Evolutionary conservation across 1,140 invertebrate genomes (phyloP).

Genomic region (Sogatella furcifera): DNA sequence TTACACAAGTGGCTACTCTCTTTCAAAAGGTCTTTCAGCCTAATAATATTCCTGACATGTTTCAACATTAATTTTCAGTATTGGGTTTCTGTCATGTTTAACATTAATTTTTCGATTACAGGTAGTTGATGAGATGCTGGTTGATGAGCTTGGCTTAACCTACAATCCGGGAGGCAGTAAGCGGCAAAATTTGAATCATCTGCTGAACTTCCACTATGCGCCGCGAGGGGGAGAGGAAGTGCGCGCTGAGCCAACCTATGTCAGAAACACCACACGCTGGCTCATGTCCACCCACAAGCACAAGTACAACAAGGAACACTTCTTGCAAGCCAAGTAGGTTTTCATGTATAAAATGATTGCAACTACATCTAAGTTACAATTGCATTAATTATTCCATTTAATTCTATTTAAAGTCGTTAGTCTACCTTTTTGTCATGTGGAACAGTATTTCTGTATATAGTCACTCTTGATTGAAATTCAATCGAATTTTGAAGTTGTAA

Average conservation of each 20-base stretch:
- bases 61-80: too few species aligned
- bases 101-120: background rate
- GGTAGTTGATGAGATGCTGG: conserved; percentile 31
- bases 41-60: too few species aligned
- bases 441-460: too few species aligned
- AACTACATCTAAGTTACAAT: too few species aligned
- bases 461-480: too few species aligned
- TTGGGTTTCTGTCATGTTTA: too few species aligned
- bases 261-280: conserved; percentile 21
- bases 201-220: conserved; percentile 77
- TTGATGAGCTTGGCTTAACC: conserved; percentile 69
- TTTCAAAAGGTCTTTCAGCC: too few species aligned
- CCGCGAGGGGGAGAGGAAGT: conserved; percentile 34
- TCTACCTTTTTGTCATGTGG: too few species aligned
- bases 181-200: conserved; percentile 85
- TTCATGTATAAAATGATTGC: background rate
- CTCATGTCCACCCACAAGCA: conserved; percentile 38
- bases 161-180: conserved; percentile 54
- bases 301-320: conserved; percentile 86
- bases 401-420: too few species aligned
- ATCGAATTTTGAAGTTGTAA: too few species aligned
- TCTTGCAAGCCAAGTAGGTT: conserved; percentile 82
- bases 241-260: background rate
- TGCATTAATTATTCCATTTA: too few species aligned
- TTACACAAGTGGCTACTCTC: too few species aligned